Evolutionary conservation across 2,797 vertebrate genomes (phyloP), one percentile per base, ranked within the genome.

Genomic region (Eupleurogrammus muticus): DNA sequence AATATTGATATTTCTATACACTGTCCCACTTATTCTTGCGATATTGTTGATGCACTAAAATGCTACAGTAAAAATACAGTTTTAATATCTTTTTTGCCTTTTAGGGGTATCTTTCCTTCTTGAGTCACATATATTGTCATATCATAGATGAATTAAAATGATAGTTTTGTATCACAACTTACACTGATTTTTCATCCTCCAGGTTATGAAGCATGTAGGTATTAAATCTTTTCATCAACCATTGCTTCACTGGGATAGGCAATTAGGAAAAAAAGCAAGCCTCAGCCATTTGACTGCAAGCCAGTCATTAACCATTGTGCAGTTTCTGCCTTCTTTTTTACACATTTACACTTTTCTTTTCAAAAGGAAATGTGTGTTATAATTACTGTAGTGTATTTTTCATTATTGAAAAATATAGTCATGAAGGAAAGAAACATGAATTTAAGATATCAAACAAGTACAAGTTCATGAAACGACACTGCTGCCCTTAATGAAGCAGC

Each of bases 401-500:
- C 34, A 46, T 42, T 6, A 42, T 16, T 42, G 48, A 12, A 11
- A 57, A 10, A 65, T 72, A 23, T 13, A 70, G 47, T 53, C 17
- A 49, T 34, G 47, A 61, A 28, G 12, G 10, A 9, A 3, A 36
- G 1, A 54, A 35, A 70, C 48, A 9, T 40, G 21, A 58, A 66
- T 82, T 50, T 66, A 46, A 64, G 28, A 63, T 34, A 66, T 16
- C 5, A 40, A 56, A 19, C 16, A 51, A 34, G 38, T 46, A 28
- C 51, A 64, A 36, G 28, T 55, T 68, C 66, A 76, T 75, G 55
- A 81, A 81, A 73, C 62, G 73, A 75, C 44, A 5, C 42, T 50
- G 46, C 56, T 73, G 59, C 59, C 50, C 66, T 73, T 73, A 36
- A 46, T 38, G 40, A 23, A 54, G 28, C 38, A 44, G 24, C n/a